Percentiles rank a stretch among this genome's conserved stretches.
phyloP scores from a whole-genome alignment of 1,140 invertebrate species.

The Tigriopus japonicus region DNA sequence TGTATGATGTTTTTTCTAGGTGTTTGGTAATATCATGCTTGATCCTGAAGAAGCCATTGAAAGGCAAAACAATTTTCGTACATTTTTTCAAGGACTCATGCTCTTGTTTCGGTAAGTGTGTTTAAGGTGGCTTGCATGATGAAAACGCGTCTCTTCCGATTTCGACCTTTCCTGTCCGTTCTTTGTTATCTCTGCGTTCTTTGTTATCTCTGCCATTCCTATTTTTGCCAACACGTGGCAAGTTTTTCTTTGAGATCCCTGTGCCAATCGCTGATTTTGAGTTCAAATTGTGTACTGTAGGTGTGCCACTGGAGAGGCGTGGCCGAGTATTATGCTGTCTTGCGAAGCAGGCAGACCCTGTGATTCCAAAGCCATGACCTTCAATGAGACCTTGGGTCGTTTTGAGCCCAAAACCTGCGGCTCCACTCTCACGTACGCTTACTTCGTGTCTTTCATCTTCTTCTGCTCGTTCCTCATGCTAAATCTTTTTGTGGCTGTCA shows the following conservation, averaged over 20 bases:
- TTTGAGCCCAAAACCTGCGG: constrained; percentile 46
- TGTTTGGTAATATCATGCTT: constrained; percentile 82
- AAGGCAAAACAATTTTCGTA: constrained; percentile 91
- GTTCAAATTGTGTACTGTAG: constrained; percentile 31
- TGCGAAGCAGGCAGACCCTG: constrained; percentile 47
- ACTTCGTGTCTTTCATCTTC: constrained; percentile 99
- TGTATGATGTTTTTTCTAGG: constrained; percentile 30
- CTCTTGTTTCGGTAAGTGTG: constrained; percentile 81
- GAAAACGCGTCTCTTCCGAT: not conserved
- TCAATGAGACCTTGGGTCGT: constrained; percentile 23
- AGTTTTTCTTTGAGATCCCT: not conserved
- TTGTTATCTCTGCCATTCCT: too few relatives aligned
- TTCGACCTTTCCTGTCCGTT: too few relatives aligned
- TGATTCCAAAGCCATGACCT: constrained; percentile 47
- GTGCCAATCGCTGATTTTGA: not conserved
- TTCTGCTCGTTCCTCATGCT: constrained; percentile 97
- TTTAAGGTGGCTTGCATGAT: constrained; percentile 14
- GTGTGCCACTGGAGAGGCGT: constrained; percentile 97
- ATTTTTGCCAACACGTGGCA: too few relatives aligned
- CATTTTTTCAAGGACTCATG: constrained; percentile 78
- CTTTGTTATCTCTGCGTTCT: too few relatives aligned
- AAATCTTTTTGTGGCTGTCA: constrained; percentile 99
- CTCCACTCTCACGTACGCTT: constrained; percentile 84
- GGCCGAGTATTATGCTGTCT: constrained; percentile 98
- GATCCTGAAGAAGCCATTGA: constrained; percentile 69